Evolutionary conservation across 2,888 invertebrate species (phyloP).

Genomic region (Tupiocoris notatus): DNA sequence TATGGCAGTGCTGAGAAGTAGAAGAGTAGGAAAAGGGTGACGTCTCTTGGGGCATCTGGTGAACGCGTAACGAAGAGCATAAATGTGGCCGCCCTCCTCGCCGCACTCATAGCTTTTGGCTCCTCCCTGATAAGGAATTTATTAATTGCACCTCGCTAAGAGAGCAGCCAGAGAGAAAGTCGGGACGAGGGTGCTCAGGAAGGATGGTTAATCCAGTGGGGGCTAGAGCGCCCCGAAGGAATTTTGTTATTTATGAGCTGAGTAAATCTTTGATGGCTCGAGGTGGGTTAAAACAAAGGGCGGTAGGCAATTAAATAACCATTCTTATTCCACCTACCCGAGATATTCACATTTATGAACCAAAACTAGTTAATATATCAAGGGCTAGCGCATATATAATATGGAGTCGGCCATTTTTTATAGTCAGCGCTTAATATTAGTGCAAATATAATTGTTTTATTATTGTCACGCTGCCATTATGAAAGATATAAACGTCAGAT

Average conservation of each 20-base stretch:
- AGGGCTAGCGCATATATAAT: too few species aligned
- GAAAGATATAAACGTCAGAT: too few species aligned
- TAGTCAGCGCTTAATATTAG: too few species aligned
- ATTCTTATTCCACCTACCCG: background rate
- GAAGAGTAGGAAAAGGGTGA: background rate
- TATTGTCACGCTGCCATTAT: too few species aligned
- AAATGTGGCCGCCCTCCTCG: background rate
- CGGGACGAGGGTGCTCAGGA: background rate
- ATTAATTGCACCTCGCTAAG: constrained; percentile 11
- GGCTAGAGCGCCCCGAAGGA: background rate
- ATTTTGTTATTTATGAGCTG: constrained; percentile 5
- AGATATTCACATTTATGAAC: constrained; percentile 5
- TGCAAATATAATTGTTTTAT: too few species aligned
- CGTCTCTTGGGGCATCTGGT: background rate
- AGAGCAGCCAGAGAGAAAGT: background rate
- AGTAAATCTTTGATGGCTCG: constrained; percentile 2
- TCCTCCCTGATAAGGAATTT: constrained; percentile 7
- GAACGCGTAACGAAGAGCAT: background rate
- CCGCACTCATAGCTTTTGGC: background rate
- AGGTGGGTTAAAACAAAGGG: background rate
- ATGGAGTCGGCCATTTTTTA: too few species aligned
- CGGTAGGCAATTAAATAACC: background rate
- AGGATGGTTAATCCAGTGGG: background rate
- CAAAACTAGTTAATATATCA: background rate
- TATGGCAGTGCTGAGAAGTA: too few species aligned